phyloP scores from a whole-genome alignment of 2,113 vertebrate genomes.

The Callorhinus ursinus region DNA sequence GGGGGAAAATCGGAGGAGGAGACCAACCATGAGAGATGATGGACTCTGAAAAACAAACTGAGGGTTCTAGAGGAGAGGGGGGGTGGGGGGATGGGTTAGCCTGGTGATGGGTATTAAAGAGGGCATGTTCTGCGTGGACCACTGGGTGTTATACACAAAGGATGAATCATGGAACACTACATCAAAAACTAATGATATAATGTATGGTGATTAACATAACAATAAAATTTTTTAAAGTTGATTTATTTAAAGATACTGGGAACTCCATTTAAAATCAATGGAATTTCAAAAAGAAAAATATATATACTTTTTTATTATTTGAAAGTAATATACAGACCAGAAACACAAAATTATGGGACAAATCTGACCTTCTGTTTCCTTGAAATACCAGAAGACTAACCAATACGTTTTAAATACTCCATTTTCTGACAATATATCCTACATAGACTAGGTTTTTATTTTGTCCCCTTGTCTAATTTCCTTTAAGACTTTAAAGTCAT shows the following conservation, averaged over 20 bases:
- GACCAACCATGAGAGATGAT: too few relatives aligned
- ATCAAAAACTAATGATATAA: too few relatives aligned
- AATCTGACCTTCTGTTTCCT: background rate
- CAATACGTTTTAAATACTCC: background rate
- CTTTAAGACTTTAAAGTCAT: background rate
- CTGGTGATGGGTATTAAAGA: too few relatives aligned
- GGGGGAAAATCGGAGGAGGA: too few relatives aligned
- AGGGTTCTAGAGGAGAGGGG: too few relatives aligned
- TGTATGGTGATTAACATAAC: too few relatives aligned
- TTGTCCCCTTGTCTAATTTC: background rate
- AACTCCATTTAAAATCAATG: constrained; percentile 27
- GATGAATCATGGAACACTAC: too few relatives aligned
- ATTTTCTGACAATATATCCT: background rate
- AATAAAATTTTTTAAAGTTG: background rate
- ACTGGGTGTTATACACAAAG: too few relatives aligned
- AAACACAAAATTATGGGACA: background rate
- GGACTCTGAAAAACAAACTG: too few relatives aligned
- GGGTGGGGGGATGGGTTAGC: too few relatives aligned
- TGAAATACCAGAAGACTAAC: background rate
- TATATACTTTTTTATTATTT: background rate
- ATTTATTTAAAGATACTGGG: background rate
- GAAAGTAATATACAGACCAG: background rate
- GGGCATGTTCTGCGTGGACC: too few relatives aligned
- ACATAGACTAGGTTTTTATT: background rate
- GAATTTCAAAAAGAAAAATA: background rate